Evolutionary conservation across 2,888 invertebrate species (phyloP), one percentile per base, ranked within the genome.

Genomic region (Oscheius sp.): DNA sequence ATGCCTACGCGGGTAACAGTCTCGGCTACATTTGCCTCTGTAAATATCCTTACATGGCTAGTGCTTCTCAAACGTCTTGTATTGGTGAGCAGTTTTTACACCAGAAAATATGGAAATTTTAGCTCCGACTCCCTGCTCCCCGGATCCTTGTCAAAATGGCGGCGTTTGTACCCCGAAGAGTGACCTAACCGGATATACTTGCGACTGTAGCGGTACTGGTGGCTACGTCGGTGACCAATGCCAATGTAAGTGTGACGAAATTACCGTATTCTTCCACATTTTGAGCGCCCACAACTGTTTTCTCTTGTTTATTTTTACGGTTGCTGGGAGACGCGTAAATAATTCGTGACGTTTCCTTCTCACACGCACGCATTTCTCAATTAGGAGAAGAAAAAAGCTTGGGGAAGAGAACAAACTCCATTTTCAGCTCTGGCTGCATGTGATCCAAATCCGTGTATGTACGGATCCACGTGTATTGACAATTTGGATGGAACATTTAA

Each of bases 381-480:
- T 3, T 6, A 9, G 35, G 35, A 35, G 9, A 35, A 35, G 3
- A 35, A 35, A 9, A 35, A 9, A 9, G 35, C 3, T 9, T 9
- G 3, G 9, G 9, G 9, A 35, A 35, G 35, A 9, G 7, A 35
- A 63, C 21, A 35, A 27, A 27, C 7, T 6, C 9, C 9, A 35
- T 35, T 35, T 63, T 63, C 43, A 63, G 63, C 35, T 63, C 35
- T n/a, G 6, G 18, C 5, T 52, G 6, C 5, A 12, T 73, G 69
- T 46, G 49, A 23, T 18, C 45, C 58, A 0, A 55, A 55, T 23
- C 45, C 53, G 1, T 74, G 74, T 53, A 2, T 23, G 23, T 49
- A 74, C 52, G 69, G 69, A 6, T 46, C 53, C 0, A 71, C 79
- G 23, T 81, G 81, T 27, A 49, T 55, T 6, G 75, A 77, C 21